Evolutionary conservation across 2,113 vertebrate genomes (phyloP).

Genomic region (Siniperca knerii): DNA sequence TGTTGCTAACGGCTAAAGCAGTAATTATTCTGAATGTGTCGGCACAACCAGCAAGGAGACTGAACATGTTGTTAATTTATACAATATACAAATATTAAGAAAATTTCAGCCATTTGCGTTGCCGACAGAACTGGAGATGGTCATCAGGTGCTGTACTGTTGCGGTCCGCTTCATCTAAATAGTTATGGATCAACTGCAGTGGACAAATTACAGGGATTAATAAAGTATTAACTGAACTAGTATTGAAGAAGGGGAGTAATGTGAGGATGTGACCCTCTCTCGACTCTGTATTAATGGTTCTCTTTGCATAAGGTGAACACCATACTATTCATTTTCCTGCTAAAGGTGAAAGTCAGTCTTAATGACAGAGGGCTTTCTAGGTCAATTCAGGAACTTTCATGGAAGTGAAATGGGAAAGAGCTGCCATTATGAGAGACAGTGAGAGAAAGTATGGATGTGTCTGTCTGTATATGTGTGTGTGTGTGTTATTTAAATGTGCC

Average conservation of each 20-base stretch:
- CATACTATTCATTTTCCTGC: conserved; percentile 54
- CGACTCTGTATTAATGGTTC: conserved; percentile 35
- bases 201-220: conserved; percentile 13
- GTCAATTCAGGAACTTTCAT: conserved; percentile 66
- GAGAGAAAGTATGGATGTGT: background rate
- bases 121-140: background rate
- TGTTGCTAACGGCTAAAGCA: too few relatives aligned
- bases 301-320: conserved; percentile 36
- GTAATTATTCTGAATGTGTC: too few relatives aligned
- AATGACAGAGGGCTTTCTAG: conserved; percentile 56
- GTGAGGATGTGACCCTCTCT: conserved; percentile 14
- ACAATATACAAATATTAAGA: background rate
- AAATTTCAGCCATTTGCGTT: background rate
- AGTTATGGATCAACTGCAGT: background rate
- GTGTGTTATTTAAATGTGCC: background rate
- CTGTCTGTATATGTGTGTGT: background rate
- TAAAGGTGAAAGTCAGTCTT: conserved; percentile 62
- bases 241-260: conserved; percentile 1
- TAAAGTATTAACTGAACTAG: conserved; percentile 7
- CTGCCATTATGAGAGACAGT: conserved; percentile 41
- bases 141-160: background rate
- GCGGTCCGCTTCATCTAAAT: background rate
- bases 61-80: too few relatives aligned
- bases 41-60: too few relatives aligned
- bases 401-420: conserved; percentile 45